Evolutionary conservation across 2,888 invertebrate genomes (phyloP).

Genomic region (Philhelius pedissequus): DNA sequence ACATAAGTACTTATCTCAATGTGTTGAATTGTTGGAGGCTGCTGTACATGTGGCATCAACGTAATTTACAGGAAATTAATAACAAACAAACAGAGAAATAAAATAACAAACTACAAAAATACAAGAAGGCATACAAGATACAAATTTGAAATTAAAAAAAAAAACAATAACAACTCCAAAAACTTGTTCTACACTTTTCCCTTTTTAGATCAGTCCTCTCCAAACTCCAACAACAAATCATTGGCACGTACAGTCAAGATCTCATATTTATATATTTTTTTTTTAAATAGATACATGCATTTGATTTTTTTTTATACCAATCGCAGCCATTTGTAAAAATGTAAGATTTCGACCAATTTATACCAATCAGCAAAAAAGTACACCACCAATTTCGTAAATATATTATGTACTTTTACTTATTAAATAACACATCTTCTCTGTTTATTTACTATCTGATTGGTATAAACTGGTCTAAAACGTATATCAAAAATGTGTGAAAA

Average conservation of each 20-base stretch:
- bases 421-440: too few species aligned
- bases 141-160: constrained; percentile 1
- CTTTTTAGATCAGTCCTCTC: constrained; percentile 25
- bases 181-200: constrained; percentile 52
- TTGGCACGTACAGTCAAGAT: not conserved
- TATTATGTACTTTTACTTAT: too few species aligned
- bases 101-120: constrained; percentile 15
- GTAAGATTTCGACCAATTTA: not conserved
- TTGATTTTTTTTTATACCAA: too few species aligned
- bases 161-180: constrained; percentile 1
- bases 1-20: constrained; percentile 1
- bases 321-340: too few species aligned
- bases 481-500: too few species aligned
- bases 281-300: too few species aligned
- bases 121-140: constrained; percentile 7
- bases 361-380: not conserved
- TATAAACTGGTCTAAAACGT: not conserved
- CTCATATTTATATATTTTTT: not conserved
- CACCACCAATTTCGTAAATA: too few species aligned
- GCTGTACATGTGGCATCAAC: constrained; percentile 18
- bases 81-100: constrained; percentile 58
- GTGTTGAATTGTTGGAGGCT: not conserved
- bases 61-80: constrained; percentile 61
- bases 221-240: constrained; percentile 37
- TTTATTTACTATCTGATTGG: not conserved